phyloP scores from a whole-genome alignment of 2,888 invertebrate genomes.

The Acanthoscelides obtectus region DNA sequence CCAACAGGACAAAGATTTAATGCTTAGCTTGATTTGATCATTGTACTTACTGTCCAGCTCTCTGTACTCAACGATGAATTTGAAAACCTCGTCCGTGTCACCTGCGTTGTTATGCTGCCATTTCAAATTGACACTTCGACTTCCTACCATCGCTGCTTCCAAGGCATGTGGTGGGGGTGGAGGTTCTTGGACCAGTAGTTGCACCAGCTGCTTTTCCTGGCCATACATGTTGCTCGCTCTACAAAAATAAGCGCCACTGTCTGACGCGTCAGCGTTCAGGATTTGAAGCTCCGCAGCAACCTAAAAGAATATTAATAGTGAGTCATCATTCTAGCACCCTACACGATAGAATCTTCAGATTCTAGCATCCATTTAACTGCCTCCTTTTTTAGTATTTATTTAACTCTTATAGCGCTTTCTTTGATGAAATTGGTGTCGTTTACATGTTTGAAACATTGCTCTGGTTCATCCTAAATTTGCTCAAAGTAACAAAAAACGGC shows the following conservation, averaged over 20 bases:
- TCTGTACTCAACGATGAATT: constrained; percentile 65
- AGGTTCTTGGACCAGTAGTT: constrained; percentile 70
- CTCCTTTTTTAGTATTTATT: too few relatives aligned
- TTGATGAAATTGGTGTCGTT: too few relatives aligned
- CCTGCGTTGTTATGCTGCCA: constrained; percentile 64
- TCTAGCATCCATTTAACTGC: too few relatives aligned
- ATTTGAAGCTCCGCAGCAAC: constrained; percentile 65
- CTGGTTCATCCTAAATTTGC: too few relatives aligned
- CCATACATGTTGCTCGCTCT: constrained; percentile 72
- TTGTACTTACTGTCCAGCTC: constrained; percentile 55
- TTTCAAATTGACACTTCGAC: constrained; percentile 68
- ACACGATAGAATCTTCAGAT: too few relatives aligned
- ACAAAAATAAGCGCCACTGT: constrained; percentile 75
- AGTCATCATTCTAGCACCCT: too few relatives aligned
- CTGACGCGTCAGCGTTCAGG: constrained; percentile 61
- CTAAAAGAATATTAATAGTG: too few relatives aligned
- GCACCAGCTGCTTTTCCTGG: constrained; percentile 66
- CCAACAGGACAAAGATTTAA: too few relatives aligned
- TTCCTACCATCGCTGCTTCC: constrained; percentile 65
- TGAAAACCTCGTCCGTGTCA: constrained; percentile 66
- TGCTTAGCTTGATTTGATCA: too few relatives aligned
- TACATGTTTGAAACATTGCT: too few relatives aligned
- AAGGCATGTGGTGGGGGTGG: constrained; percentile 26
- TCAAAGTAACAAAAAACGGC: too few relatives aligned
- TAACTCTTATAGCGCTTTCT: too few relatives aligned